Conservation (phyloP, 1,140 invertebrate species). For the Drosophila sulfurigaster region DNA sequence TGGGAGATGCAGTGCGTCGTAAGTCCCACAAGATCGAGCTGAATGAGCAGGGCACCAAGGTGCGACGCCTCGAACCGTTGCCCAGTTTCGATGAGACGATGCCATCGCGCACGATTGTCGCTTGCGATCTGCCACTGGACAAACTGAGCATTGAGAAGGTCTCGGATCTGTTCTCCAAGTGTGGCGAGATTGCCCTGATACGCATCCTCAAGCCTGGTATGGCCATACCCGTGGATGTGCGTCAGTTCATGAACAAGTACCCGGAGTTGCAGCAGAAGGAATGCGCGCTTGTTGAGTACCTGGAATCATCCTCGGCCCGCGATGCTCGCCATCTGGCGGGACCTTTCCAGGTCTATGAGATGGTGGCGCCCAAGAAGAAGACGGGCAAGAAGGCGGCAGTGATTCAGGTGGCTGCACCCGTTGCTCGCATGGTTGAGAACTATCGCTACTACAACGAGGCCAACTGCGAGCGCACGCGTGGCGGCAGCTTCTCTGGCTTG, state of each 20-base stretch:
- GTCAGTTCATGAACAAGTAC: conserved; percentile 95
- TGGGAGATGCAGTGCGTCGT: conserved; percentile 92
- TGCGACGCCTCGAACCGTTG: conserved; percentile 93
- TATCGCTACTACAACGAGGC: conserved; percentile 80
- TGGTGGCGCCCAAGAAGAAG: conserved; percentile 85
- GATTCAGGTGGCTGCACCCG: conserved; percentile 72
- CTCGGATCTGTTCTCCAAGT: conserved; percentile 93
- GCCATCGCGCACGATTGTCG: conserved; percentile 95
- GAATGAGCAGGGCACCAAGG: conserved; percentile 95
- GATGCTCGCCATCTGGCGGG: conserved; percentile 89
- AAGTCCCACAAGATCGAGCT: conserved; percentile 93
- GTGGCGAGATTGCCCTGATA: conserved; percentile 95
- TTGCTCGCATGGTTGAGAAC: conserved; percentile 84
- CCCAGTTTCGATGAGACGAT: conserved; percentile 96
- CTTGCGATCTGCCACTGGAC: conserved; percentile 92
- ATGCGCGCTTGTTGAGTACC: conserved; percentile 95
- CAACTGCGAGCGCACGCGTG: conserved; percentile 77
- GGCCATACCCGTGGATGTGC: conserved; percentile 94
- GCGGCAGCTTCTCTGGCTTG: conserved; percentile 77
- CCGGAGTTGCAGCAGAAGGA: conserved; percentile 93
- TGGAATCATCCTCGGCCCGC: conserved; percentile 93
- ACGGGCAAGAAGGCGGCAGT: conserved; percentile 83
- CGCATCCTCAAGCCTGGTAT: conserved; percentile 94
- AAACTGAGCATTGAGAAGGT: conserved; percentile 94
- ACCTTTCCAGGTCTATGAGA: conserved; percentile 78